Conservation (phyloP, 2,113 vertebrate species). For the Psittacara wagleri region DNA sequence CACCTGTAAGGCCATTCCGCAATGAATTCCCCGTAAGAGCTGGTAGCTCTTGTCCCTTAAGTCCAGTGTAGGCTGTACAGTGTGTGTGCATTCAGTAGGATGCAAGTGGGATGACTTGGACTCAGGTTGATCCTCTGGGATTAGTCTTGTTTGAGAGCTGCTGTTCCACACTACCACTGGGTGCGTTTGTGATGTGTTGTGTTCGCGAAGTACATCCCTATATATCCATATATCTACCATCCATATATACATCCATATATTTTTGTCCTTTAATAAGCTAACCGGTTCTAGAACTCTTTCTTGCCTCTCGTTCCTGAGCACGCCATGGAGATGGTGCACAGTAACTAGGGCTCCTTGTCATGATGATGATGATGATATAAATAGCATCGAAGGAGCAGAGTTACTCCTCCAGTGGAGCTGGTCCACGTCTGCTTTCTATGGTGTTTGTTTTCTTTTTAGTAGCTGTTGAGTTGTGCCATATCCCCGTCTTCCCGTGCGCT, state of each 20-base stretch:
- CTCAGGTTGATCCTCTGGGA: background rate
- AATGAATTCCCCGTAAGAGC: background rate
- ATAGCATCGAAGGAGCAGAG: background rate
- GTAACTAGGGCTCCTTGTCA: background rate
- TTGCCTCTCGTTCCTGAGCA: background rate
- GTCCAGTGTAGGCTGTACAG: background rate
- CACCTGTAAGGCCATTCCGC: background rate
- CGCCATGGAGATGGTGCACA: background rate
- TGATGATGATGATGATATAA: background rate
- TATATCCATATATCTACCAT: background rate
- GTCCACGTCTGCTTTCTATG: constrained; percentile 44
- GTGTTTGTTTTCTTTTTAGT: constrained; percentile 59
- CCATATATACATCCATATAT: background rate
- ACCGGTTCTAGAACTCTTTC: background rate
- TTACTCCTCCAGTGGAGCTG: constrained; percentile 49
- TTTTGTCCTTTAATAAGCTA: background rate
- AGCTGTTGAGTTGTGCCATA: constrained; percentile 32
- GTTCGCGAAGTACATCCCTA: background rate
- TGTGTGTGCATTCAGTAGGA: rapidly evolving
- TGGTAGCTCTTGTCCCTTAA: background rate
- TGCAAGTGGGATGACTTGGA: background rate
- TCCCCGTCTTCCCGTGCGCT: background rate
- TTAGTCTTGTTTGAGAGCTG: background rate
- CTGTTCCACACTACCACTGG: rapidly evolving
- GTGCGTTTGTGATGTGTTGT: rapidly evolving